phyloP scores from a whole-genome alignment of 2,797 vertebrate genomes.

The Lepilemur ruficaudatus region DNA sequence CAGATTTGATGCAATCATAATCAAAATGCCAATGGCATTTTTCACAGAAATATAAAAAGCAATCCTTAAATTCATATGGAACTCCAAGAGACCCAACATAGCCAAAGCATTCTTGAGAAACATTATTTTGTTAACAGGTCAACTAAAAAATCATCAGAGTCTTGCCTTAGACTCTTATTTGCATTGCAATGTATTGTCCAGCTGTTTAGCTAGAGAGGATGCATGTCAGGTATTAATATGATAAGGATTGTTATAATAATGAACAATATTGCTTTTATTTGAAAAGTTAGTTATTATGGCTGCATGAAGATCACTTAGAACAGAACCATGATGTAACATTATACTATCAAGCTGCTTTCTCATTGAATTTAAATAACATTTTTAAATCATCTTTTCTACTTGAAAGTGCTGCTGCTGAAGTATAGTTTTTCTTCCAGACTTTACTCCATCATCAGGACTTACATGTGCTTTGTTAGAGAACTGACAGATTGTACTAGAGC shows the following conservation, averaged over 20 bases:
- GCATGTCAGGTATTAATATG: conserved; percentile 55
- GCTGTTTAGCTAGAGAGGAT: conserved; percentile 71
- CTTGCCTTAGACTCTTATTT: conserved; percentile 53
- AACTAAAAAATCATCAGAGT: conserved; percentile 57
- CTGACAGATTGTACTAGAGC: background rate
- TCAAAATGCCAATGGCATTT: background rate
- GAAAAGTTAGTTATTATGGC: conserved; percentile 49
- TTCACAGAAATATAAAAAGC: background rate
- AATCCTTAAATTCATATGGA: background rate
- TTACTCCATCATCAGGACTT: background rate
- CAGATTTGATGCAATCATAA: background rate
- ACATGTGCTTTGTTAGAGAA: background rate
- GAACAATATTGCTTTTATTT: conserved; percentile 58
- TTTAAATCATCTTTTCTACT: background rate
- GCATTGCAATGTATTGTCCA: conserved; percentile 52
- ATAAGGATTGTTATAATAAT: conserved; percentile 62
- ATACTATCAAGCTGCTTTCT: background rate
- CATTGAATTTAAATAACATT: background rate
- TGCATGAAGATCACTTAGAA: conserved; percentile 52
- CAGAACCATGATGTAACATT: background rate
- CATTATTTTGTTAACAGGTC: conserved; percentile 39
- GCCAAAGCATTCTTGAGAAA: background rate
- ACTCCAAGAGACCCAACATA: background rate
- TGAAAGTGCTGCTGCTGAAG: background rate
- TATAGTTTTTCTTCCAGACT: background rate